Evolutionary conservation across 2,113 vertebrate genomes (phyloP), one percentile per base, ranked within the genome.

Genomic region (Mastomys coucha): DNA sequence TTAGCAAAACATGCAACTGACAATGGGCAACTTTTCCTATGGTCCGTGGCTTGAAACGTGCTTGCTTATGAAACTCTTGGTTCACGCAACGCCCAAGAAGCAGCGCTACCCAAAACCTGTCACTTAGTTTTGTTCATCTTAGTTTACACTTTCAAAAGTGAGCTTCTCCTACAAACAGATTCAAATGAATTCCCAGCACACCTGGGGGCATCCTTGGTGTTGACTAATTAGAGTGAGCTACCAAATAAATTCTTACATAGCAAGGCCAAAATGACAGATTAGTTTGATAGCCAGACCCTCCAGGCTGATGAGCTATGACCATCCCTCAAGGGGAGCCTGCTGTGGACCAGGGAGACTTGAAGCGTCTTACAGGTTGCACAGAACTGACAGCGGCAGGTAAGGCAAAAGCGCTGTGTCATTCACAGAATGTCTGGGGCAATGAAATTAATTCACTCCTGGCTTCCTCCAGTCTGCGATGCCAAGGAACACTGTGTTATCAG

Each of bases 401-500:
- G 98, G 97, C 97, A 98, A 98, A 98, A 98, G 98, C 90, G 97
- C 98, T 99, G 98, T 98, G 98, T 99, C 98, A 99, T 98, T 98
- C 98, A 97, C 98, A 98, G 98, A 98, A 98, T 96, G 98, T 98
- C 99, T 99, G 97, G 98, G 98, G 98, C 98, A 98, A 98, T 98
- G 98, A 98, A 99, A 99, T 98, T 97, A 98, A 99, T 98, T 99
- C 98, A 98, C 98, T 98, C 98, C 98, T 98, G 98, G 98, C 98
- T 99, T 98, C 98, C 98, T 99, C 98, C 95, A 97, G 98, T 97
- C 98, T 98, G 98, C 86, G 72, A 97, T 98, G 99, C 98, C 98
- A 99, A 98, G 98, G 99, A 99, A 99, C 98, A 98, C 98, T 98
- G 98, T 98, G 99, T 99, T 99, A 99, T 98, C 98, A 98, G 98